A percentile compares a stretch with the other conserved stretches of the same genome.
Evolutionary conservation across 2,113 vertebrate species (phyloP).

Genomic region (Colossoma macropomum): DNA sequence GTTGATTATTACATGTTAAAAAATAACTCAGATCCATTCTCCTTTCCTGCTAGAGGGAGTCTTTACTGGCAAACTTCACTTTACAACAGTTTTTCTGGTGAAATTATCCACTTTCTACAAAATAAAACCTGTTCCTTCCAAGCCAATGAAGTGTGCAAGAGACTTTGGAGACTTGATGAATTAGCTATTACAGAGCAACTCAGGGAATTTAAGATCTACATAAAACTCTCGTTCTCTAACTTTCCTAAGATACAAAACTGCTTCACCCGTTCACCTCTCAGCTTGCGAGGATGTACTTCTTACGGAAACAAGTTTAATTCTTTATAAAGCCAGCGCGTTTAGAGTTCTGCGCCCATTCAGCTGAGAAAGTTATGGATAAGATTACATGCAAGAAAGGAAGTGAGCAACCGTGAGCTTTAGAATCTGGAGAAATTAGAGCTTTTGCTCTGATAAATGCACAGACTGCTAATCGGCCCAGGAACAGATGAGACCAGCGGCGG

Average conservation of each 20-base stretch:
- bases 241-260: slow-evolving; percentile 42
- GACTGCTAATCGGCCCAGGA: slow-evolving; percentile 71
- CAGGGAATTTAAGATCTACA: slow-evolving; percentile 17
- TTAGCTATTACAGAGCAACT: background rate
- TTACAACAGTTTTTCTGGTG: background rate
- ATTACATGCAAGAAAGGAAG: slow-evolving; percentile 67
- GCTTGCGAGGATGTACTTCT: slow-evolving; percentile 48
- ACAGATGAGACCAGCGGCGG: slow-evolving; percentile 64
- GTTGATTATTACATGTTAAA: no score
- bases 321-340: slow-evolving; percentile 55
- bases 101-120: background rate
- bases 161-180: slow-evolving; percentile 1
- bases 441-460: slow-evolving; percentile 67
- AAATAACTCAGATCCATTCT: no score
- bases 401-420: slow-evolving; percentile 68
- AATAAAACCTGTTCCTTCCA: slow-evolving; percentile 9
- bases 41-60: background rate
- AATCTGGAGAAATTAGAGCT: slow-evolving; percentile 66
- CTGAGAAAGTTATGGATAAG: slow-evolving; percentile 53
- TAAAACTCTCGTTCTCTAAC: slow-evolving; percentile 57
- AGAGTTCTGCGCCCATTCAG: slow-evolving; percentile 56
- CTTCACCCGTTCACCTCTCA: slow-evolving; percentile 57
- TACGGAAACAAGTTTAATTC: slow-evolving; percentile 70
- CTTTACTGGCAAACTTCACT: background rate
- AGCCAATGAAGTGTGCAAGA: background rate